Conservation (phyloP, 2,888 invertebrate species). For the Drosophila pullipes region DNA sequence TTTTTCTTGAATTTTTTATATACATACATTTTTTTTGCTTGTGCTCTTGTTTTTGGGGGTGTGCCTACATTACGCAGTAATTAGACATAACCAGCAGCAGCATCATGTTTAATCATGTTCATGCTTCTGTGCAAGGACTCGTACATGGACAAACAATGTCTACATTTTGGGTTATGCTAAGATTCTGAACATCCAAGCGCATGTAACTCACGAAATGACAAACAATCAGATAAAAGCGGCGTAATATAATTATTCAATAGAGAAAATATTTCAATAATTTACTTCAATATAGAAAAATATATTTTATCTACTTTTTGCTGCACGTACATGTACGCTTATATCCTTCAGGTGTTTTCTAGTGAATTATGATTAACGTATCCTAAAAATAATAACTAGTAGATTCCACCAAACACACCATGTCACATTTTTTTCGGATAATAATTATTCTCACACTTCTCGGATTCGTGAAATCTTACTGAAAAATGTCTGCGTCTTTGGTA, state of each 20-base stretch:
- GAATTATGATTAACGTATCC: no score
- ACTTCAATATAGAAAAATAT: neutral
- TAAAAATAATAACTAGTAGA: no score
- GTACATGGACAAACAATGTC: slow-evolving; percentile 27
- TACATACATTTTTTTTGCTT: slow-evolving; percentile 11
- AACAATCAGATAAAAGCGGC: slow-evolving; percentile 10
- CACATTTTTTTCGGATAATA: no score
- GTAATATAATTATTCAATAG: no score
- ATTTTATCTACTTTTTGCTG: neutral
- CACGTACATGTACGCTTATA: no score
- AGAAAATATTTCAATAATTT: neutral
- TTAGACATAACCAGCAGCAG: slow-evolving; percentile 31
- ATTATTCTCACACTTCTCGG: no score
- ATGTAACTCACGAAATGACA: slow-evolving; percentile 20
- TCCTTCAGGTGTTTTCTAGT: neutral
- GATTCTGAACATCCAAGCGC: slow-evolving; percentile 16
- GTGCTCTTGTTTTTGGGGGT: slow-evolving; percentile 14
- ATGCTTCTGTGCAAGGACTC: slow-evolving; percentile 10
- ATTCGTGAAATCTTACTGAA: no score
- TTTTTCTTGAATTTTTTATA: slow-evolving; percentile 16
- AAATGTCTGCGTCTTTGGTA: no score
- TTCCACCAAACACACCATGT: no score
- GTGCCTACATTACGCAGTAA: slow-evolving; percentile 34
- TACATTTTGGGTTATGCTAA: slow-evolving; percentile 18
- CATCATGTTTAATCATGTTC: slow-evolving; percentile 4